Evolutionary conservation across 2,113 vertebrate genomes (phyloP).

Genomic region (Anoura caudifer): DNA sequence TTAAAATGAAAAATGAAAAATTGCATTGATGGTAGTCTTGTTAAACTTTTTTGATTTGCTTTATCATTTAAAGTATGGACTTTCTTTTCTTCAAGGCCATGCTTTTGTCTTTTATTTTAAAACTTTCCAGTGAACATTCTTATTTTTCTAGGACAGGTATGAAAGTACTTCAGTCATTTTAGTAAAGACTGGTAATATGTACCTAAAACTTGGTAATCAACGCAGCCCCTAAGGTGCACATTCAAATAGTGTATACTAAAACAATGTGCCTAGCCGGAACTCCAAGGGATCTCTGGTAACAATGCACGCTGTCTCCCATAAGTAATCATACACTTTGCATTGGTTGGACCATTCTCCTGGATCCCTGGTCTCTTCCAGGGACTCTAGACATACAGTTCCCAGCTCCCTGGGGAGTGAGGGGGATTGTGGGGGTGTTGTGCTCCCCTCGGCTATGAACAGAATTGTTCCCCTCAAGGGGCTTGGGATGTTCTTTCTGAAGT

Average conservation of each 20-base stretch:
- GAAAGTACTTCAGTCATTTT: background rate
- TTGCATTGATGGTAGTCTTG: constrained; percentile 30
- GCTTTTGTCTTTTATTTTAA: constrained; percentile 45
- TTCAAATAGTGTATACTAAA: background rate
- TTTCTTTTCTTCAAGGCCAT: constrained; percentile 13
- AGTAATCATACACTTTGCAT: fast-evolving
- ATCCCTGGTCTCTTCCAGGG: background rate
- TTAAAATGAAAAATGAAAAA: constrained; percentile 71
- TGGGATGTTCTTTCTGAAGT: background rate
- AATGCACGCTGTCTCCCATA: background rate
- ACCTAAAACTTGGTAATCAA: background rate
- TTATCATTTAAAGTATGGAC: constrained; percentile 53
- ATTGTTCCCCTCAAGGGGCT: background rate
- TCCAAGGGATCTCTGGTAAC: background rate
- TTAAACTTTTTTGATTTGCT: constrained; percentile 60
- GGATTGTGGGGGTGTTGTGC: background rate
- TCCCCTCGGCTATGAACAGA: background rate
- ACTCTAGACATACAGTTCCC: background rate
- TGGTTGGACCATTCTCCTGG: background rate
- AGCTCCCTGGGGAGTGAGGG: fast-evolving
- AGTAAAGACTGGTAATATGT: background rate
- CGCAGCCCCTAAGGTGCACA: background rate
- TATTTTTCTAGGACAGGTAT: background rate
- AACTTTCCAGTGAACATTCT: background rate
- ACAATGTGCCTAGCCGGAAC: background rate